Conservation (phyloP, 2,113 vertebrate species). For the Burhinus oedicnemus region DNA sequence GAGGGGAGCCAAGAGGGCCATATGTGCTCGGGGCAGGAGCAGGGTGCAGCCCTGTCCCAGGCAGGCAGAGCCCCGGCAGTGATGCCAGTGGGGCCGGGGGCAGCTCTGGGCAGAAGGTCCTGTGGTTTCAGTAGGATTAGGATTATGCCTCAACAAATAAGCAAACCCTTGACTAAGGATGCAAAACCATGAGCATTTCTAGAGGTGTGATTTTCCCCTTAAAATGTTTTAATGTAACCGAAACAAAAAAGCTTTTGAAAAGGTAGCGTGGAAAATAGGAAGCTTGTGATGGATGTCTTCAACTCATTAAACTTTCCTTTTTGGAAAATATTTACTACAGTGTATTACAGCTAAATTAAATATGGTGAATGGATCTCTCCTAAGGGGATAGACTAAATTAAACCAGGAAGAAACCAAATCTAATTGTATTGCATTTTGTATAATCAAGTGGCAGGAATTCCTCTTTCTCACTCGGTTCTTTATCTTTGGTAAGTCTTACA, state of each 20-base stretch:
- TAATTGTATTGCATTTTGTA: constrained; percentile 43
- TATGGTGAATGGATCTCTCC: constrained; percentile 46
- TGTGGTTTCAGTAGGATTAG: neutral
- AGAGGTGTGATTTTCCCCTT: neutral
- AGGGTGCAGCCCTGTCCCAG: fast-evolving
- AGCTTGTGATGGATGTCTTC: constrained; percentile 14
- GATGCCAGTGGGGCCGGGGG: fast-evolving
- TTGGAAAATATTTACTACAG: constrained; percentile 49
- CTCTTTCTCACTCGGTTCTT: neutral
- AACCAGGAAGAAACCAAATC: constrained; percentile 39
- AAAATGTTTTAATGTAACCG: neutral
- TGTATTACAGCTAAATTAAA: constrained; percentile 62
- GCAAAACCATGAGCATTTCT: neutral
- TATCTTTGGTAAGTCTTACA: neutral
- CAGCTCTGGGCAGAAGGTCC: neutral
- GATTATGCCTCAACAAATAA: neutral
- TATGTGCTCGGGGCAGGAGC: fast-evolving
- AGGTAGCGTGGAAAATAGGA: neutral
- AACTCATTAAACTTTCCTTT: constrained; percentile 39
- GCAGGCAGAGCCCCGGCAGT: neutral
- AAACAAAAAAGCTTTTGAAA: constrained; percentile 10
- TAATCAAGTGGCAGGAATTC: constrained; percentile 41
- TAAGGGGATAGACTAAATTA: constrained; percentile 64
- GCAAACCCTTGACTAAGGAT: neutral
- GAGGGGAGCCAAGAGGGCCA: fast-evolving